Evolutionary conservation across 2,888 invertebrate species (phyloP).

Genomic region (Cryptocephalus moraei): DNA sequence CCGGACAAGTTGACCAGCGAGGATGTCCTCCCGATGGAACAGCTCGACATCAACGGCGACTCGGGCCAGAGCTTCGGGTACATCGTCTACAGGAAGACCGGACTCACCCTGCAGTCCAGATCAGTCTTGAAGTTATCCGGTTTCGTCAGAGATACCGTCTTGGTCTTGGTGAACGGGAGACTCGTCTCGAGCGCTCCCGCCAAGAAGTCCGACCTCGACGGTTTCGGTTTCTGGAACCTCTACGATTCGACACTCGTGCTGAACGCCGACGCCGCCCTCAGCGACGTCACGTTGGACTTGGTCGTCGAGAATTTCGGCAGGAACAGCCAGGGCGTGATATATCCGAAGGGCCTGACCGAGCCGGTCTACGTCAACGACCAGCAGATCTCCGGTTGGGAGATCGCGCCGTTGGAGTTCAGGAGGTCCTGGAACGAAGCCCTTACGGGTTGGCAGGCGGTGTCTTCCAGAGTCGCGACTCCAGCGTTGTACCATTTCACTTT

Average conservation of each 20-base stretch:
- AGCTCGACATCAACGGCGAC: constrained; percentile 31
- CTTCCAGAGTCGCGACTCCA: constrained; percentile 49
- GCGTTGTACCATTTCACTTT: constrained; percentile 46
- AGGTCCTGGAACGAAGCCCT: constrained; percentile 32
- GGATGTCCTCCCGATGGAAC: constrained; percentile 26
- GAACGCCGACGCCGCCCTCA: constrained; percentile 11
- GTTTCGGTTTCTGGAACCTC: constrained; percentile 38
- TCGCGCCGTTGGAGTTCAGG: constrained; percentile 44
- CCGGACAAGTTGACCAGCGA: constrained; percentile 20
- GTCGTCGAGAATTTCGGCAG: constrained; percentile 73
- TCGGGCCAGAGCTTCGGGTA: constrained; percentile 47
- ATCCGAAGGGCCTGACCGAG: constrained; percentile 35
- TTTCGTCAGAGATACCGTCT: constrained; percentile 39
- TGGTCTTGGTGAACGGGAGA: constrained; percentile 39
- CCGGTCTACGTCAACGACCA: constrained; percentile 37
- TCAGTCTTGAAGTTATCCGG: constrained; percentile 29
- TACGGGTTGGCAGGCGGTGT: constrained; percentile 46
- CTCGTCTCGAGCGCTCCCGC: constrained; percentile 27
- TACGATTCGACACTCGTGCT: constrained; percentile 27
- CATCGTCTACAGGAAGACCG: constrained; percentile 38
- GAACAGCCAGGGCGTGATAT: constrained; percentile 44
- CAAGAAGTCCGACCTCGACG: constrained; percentile 24
- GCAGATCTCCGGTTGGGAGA: constrained; percentile 36
- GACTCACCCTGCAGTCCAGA: constrained; percentile 18
- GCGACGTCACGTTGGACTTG: constrained; percentile 33